Evolutionary conservation across 2,797 vertebrate species (phyloP), one percentile per base, ranked within the genome.

Genomic region (Buceros bicornis): DNA sequence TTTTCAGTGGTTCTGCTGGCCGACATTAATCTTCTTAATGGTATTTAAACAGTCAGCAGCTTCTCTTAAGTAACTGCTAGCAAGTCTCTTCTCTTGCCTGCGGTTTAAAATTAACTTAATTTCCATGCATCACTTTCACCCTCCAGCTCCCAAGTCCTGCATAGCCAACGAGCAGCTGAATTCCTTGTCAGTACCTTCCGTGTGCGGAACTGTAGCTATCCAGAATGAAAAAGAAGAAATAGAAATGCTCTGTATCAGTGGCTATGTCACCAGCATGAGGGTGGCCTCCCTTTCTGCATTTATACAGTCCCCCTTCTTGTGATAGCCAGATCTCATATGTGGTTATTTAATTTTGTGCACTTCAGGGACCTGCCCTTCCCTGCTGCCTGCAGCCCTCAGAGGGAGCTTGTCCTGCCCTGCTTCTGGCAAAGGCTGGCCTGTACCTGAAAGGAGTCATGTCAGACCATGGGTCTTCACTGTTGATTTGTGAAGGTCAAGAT

Each of bases 61-160:
- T 94, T 94, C 94, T 95, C 94, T 97, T 97, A 96, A 97, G 95
- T 96, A 96, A 96, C 96, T 94, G 90, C 95, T 94, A 92, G 94
- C 66, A 93, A 95, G 94, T 89, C 88, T 96, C 95, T 97, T 97
- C 93, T 97, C 87, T 96, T 94, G 88, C 93, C 91, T 95, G 95
- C 19, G 89, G 94, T 96, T 95, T 95, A 92, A 92, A 93, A 92
- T 97, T 96, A 97, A 96, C 71, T 81, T 94, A 94, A 94, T 97
- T 97, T 92, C 93, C 80, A 66, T 94, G 84, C 92, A 35, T 94
- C 77, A 67, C 83, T 97, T 97, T 97, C 50, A 62, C 96, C 91
- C 95, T 94, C 94, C 74, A 90, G 88, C 93, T 94, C 93, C 54
- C 26, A 65, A 93, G 86, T 90, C 86, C 95, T 92, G 91, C 61